These are phyloP conservation scores for Clunio marinus DNA, from an alignment of 2,888 invertebrate species.

Conservation along the genomic window DNA sequence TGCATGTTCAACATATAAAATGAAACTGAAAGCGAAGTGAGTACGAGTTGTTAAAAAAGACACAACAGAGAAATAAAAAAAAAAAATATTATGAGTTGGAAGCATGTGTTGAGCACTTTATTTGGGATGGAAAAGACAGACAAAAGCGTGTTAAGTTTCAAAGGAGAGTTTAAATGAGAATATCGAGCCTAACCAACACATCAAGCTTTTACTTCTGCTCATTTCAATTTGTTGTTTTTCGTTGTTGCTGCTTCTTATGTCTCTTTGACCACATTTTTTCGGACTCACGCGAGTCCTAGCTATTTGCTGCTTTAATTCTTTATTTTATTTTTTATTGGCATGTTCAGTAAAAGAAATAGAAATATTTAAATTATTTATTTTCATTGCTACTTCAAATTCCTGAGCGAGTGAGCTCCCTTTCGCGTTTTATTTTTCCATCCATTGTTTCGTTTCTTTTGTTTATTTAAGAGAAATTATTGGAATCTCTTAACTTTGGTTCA, in stretches of 20 bases:
- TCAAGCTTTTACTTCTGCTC: neutral
- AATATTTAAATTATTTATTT: constrained; percentile 10
- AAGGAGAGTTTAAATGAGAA: constrained; percentile 26
- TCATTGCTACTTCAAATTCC: constrained; percentile 32
- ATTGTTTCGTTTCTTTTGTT: neutral
- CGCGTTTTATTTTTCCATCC: constrained; percentile 4
- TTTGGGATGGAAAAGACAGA: constrained; percentile 33
- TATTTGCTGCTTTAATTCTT: neutral
- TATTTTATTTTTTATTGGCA: neutral
- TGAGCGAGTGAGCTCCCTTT: constrained; percentile 1
- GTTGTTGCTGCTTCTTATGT: no score
- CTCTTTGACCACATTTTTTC: neutral
- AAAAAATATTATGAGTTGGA: constrained; percentile 29
- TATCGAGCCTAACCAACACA: constrained; percentile 20
- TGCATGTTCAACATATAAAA: constrained; percentile 44
- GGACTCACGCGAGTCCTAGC: constrained; percentile 13
- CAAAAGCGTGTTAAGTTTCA: constrained; percentile 24
- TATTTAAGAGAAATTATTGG: neutral
- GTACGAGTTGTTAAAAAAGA: constrained; percentile 31
- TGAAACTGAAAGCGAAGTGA: constrained; percentile 51
- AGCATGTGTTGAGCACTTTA: neutral
- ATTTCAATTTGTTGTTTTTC: neutral
- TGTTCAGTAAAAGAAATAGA: neutral
- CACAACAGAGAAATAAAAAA: constrained; percentile 33
- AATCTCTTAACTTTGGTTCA: neutral